Evolutionary conservation across 1,140 invertebrate species (phyloP), one percentile per base, ranked within the genome.

Genomic region (Drosophila miranda): DNA sequence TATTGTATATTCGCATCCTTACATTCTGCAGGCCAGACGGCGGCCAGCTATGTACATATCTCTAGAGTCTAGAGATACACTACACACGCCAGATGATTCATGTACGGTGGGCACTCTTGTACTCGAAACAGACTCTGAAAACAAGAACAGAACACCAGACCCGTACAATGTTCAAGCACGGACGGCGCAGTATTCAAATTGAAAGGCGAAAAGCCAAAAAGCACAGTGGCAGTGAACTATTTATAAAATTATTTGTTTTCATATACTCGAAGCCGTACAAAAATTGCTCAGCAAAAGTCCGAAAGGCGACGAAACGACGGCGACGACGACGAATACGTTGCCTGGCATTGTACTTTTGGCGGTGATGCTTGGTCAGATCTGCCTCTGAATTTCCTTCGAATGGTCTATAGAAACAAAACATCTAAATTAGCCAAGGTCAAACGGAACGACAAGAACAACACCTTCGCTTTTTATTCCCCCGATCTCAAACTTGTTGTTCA

Each of bases 201-300:
- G 81, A 68, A 68, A 68, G 30, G 30, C 30, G 30, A 34, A 77
- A 77, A 77, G 75, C 70, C 75, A 78, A 78, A 55, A 75, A 75
- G 66, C 82, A 78, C 82, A 81, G 79, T 89, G 82, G 78, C 87
- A 89, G 87, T 89, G 88, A 87, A 81, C 87, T 89, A 89, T 63
- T 75, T 76, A 81, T 89, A 89, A 80, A 81, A 78, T 88, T 82
- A 75, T 82, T 86, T 82, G 83, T 88, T 89, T 87, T 80, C 82
- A 82, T 87, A 87, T 80, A 34, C 11, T 44, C 42, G 30, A 6
- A 13, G 19, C 19, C 19, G 13, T 28, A 56, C 28, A 44, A 44
- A 76, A 64, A 72, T 66, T 70, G 49, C 48, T 63, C 58, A 66
- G 75, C 68, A 77, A 81, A 74, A 75, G 79, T 68, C 70, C 48